Base-by-base conservation (phyloP, 2,113 vertebrate species). In the Pteruthius melanotis region DNA sequence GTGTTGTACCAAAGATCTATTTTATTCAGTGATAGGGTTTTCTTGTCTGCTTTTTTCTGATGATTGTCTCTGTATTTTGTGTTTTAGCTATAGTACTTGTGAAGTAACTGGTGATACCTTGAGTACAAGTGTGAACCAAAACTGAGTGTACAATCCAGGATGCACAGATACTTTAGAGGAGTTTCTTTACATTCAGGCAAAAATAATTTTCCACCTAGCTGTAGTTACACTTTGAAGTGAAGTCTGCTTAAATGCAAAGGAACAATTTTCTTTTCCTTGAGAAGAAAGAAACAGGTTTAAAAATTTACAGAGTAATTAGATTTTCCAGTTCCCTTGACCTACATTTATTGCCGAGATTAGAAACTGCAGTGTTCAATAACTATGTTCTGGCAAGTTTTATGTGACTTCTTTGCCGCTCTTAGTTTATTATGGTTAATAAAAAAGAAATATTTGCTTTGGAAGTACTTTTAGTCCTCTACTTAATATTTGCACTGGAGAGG, bases 241-340 rank as follows among this genome's bases (percentile, higher is more conserved):
- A 75, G 72, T 74, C 87, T 90, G 47, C 60, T 84, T 77, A 50
- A 74, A 57, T 77, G 79, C 42, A 40, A 86, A 40, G 78, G 69
- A 91, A 42, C 35, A 61, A 81, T 76, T 69, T 84, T 78, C 78
- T 75, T 92, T 94, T 95, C 39, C 74, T 89, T 92, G 56, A 82
- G 94, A 96, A 81, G 91, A 95, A 91, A 95, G 56, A 94, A 89
- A 70, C 75, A 84, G 60, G 86, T 93, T 97, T 97, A 97, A 95
- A 96, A 91, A 92, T 95, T 96, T 94, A 90, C 65, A 91, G 88
- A 88, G 83, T 87, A 89, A 81, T 92, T 80, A 75, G 86, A 78
- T 95, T 97, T 95, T 94, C 70, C 85, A 83, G 52, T 95, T 95
- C 83, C 74, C 82, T 96, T 91, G 76, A 75, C 96, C 94, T 94